Base-by-base conservation (phyloP, 2,113 vertebrate species). In the Muntiacus muntjak region DNA sequence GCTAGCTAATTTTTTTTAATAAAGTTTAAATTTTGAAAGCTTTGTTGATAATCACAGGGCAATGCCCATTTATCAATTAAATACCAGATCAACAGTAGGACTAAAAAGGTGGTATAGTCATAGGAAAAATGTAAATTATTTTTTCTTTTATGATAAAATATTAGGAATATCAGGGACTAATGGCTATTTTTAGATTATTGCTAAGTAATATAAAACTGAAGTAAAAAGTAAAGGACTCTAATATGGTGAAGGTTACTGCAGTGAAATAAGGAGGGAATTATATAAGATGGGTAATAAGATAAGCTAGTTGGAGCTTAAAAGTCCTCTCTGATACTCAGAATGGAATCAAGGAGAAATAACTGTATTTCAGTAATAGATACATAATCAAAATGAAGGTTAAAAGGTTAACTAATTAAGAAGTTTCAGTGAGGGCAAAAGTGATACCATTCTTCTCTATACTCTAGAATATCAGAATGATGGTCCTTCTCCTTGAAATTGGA, bases 11-110 rank as follows among this genome's bases (percentile, higher is more conserved):
- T 92, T 87, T 90, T 96, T 97, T 89, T 33, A 96, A 47, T 89
- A 83, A 95, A 93, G 89, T 89, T 92, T 94, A 85, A 84, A 67
- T 19, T 93, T 94, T 90, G 57, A 97, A 93, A 92, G 25, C 15
- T 30, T n/a, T 95, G 45, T 96, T 96, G 50, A 40, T 96, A 85
- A 92, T 60, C 81, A 86, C 21, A 90, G 47, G 30, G 55, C 81
- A 94, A 91, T 71, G 8, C 7, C 9, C n/a, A 23, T 28, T 95
- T 86, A 40, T 84, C 88, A 33, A 19, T 84, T 84, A 84, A 83
- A 57, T 84, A 30, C 33, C 25, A 78, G 62, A 12, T 84, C 71
- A 87, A 7, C 83, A 36, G 71, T 58, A 81, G 45, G 47, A 67
- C 92, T 81, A 94, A 87, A 92, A 62, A 55, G 4, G 3, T 95